Percentiles rank a stretch among this genome's conserved stretches.
Evolutionary conservation across 64 coral and sea anemone genomes (phyloP).

Genomic region (Cladopsammia gracilis): DNA sequence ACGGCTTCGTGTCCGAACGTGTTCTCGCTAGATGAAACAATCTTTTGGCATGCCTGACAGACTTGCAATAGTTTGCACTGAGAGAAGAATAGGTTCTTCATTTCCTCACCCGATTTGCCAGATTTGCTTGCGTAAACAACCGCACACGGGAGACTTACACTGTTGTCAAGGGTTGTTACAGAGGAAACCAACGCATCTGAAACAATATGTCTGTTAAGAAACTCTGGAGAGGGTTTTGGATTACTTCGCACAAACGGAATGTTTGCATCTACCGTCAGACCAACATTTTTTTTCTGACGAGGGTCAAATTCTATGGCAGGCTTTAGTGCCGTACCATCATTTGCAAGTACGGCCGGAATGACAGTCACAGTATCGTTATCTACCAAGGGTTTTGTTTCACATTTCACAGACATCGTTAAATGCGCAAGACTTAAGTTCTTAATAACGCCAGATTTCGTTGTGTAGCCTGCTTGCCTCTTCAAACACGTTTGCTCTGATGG

Average conservation of each 20-base stretch:
- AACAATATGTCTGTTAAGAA: conserved; percentile 43
- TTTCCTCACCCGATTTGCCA: conserved; percentile 48
- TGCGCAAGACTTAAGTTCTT: not conserved
- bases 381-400: not conserved
- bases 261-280: conserved; percentile 38
- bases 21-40: too few species aligned
- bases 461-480: conserved; percentile 42
- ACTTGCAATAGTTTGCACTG: too few species aligned
- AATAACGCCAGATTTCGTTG: conserved; percentile 41
- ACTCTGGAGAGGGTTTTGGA: conserved; percentile 23
- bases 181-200: conserved; percentile 64
- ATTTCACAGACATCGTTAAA: not conserved
- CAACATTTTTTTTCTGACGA: conserved; percentile 41
- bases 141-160: conserved; percentile 44
- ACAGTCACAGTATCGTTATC: conserved; percentile 20
- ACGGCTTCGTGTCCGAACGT: too few species aligned
- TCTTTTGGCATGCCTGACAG: too few species aligned
- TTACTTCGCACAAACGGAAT: conserved; percentile 5
- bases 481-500: conserved; percentile 33
- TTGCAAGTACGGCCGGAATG: conserved; percentile 11
- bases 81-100: conserved; percentile 11
- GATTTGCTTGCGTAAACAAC: conserved; percentile 47
- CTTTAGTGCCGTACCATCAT: conserved; percentile 56
- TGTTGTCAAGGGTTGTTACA: conserved; percentile 47
- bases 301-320: conserved; percentile 56